Base-by-base conservation (phyloP, 2,888 invertebrate species). In the Mythimna ferrago region DNA sequence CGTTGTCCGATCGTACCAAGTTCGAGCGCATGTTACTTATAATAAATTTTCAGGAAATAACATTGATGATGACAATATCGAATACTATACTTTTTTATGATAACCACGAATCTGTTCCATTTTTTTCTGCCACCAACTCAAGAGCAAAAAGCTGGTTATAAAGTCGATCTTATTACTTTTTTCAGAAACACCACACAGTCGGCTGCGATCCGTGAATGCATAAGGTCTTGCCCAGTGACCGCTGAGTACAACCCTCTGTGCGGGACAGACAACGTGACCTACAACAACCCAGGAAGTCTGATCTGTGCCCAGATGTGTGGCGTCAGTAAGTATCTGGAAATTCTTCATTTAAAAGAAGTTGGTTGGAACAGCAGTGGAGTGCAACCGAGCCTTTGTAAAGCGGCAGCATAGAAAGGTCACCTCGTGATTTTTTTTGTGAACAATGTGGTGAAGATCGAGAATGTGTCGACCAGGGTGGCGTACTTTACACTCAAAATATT, bases 191-290 rank as follows among this genome's bases (percentile, higher is more conserved):
- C 86, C 1, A 86, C 86, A 1, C 7, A 58, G 62, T 79, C 88
- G 0, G 73, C 78, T 4, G 60, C 60, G 16, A 10, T 77, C 2
- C 83, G 78, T 19, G 65, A 71, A 2, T 89, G 89, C 71, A 77
- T 89, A 7, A 65, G 19, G 21, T 11, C 6, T 0, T 89, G 89
- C 32, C 83, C 83, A 6, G 84, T 85, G 53, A 88, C 88, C 1
- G 0, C 88, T 1, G 90, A 94, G 78, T 95, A 94, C 86, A 95
- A 95, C 86, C 95, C 95, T 2, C 92, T 95, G 6, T 95, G 95
- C 72, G 95, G 94, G 11, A 86, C 88, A 38, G 89, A 95, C 77
- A 86, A 87, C 16, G 78, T 88, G 16, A 92, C 91, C 2, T 95
- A 95, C 77, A 71, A 60, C 48, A 95, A 95, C 79, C 88, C 88